phyloP scores from a whole-genome alignment of 2,888 invertebrate species.

The Ashinkailepas kermadecensis region DNA sequence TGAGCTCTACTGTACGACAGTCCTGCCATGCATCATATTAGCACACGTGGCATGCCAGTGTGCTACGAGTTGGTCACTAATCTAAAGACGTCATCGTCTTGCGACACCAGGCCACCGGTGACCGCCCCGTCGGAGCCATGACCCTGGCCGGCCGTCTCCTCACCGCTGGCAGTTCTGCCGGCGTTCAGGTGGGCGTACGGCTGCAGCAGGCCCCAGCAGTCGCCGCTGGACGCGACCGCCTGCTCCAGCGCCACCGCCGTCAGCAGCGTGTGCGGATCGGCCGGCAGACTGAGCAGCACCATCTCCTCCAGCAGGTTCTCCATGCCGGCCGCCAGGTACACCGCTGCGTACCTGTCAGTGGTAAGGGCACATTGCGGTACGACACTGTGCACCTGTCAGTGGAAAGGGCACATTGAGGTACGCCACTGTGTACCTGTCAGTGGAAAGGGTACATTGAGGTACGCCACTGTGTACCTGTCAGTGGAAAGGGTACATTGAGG shows the following conservation, averaged over 20 bases:
- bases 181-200: constrained; percentile 86
- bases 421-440: too few relatives aligned
- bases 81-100: too few relatives aligned
- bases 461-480: too few relatives aligned
- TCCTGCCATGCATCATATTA: background rate
- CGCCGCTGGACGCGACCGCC: constrained; percentile 75
- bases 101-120: background rate
- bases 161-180: constrained; percentile 75
- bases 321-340: constrained; percentile 79
- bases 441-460: too few relatives aligned
- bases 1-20: too few relatives aligned
- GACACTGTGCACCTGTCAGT: too few relatives aligned
- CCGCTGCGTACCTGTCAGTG: constrained; percentile 65
- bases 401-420: too few relatives aligned
- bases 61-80: too few relatives aligned
- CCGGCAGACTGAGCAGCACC: constrained; percentile 56
- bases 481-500: too few relatives aligned
- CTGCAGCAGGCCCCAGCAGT: constrained; percentile 81
- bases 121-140: background rate
- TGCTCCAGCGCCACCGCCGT: constrained; percentile 74
- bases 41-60: too few relatives aligned
- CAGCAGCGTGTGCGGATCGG: constrained; percentile 52
- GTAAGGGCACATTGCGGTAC: background rate
- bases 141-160: background rate
- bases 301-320: constrained; percentile 85